Base-by-base conservation (phyloP, 2,113 vertebrate genomes). In the Amblyornis subalaris region DNA sequence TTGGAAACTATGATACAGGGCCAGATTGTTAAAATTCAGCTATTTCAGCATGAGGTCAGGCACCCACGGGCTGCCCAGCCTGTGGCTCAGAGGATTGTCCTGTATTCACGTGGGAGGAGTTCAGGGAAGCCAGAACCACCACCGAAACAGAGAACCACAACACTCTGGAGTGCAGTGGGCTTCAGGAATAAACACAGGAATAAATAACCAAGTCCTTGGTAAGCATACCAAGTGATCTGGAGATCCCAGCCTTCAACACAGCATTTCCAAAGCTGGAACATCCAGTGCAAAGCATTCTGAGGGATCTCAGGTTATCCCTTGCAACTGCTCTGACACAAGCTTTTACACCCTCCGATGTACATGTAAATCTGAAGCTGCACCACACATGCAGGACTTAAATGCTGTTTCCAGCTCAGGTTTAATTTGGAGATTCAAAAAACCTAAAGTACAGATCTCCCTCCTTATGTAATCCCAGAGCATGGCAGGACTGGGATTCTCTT, bases 221-320 rank as follows among this genome's bases (percentile, higher is more conserved):
- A 5, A 6, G 14, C 38, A 35, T n/a, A n/a, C n/a, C n/a, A n/a
- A n/a, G n/a, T n/a, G 0, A 60, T 14, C 48, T 8, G n/a, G 24
- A 60, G 72, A 28, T 22, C 7, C 54, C 62, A 57, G 50, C 54
- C 60, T 25, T 6, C 7, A 9, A 2, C 2, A 9, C 0, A 3
- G 47, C 0, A 28, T 12, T 18, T 26, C 76, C 80, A 61, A 13
- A 65, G 36, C 48, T 22, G 28, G 21, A 44, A 15, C 12, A 3
- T 2, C 20, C 2, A 4, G 7, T 0, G 13, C 26, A 51, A 23
- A 54, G 16, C 0, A 3, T 4, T 33, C 51, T 4, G 67, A 54
- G 58, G 1, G 21, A 14, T 3, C 35, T 7, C 58, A 5, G 62
- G 40, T 14, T 5, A 23, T 4, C 60, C 91, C 62, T 7, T 21